Evolutionary conservation across 2,113 vertebrate species (phyloP), one percentile per base, ranked within the genome.

Genomic region (Anoplopoma fimbria): DNA sequence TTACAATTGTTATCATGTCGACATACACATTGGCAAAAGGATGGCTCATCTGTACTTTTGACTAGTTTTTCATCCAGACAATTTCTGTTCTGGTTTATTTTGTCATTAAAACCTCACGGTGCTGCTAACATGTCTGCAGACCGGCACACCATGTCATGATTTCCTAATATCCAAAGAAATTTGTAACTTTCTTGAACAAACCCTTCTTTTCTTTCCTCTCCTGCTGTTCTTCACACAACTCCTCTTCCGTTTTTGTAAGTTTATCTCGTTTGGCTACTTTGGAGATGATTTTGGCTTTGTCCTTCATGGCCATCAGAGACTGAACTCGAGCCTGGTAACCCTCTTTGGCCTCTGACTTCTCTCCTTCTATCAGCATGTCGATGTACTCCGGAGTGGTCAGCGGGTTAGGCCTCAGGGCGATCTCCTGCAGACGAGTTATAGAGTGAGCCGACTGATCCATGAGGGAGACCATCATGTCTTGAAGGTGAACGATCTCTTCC

Each of bases 361-460:
- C 94, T 6, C 75, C 71, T 17, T 91, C 61, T 9, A 93, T 88
- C 42, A 92, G 33, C 83, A 92, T 71, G 65, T 93, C 87, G 14
- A 91, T 88, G 82, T 91, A 93, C 9, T 89, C 86, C 12, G 89
- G 89, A 1, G 85, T 81, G 34, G 91, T 83, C 27, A 92, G 79
- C 19, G 82, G 89, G 47, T 91, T 84, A 0, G 92, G 88, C 73
- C 73, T 92, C 36, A 93, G 80, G 0, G 90, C 82, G 10, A 94
- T 93, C 75, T 89, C 86, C 31, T 90, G 72, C 31, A 94, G 89
- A 33, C 90, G 79, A 51, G 60, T 81, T 19, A 93, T 51, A 29
- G 65, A 77, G 0, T 25, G 6, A n/a, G 89, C 70, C 0, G 86
- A 81, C 74, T 84, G 57, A 10, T 92, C 69, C 0, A 92, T 80